Conservation (phyloP, 2,113 vertebrate genomes). For the Dolichotis patagonum region DNA sequence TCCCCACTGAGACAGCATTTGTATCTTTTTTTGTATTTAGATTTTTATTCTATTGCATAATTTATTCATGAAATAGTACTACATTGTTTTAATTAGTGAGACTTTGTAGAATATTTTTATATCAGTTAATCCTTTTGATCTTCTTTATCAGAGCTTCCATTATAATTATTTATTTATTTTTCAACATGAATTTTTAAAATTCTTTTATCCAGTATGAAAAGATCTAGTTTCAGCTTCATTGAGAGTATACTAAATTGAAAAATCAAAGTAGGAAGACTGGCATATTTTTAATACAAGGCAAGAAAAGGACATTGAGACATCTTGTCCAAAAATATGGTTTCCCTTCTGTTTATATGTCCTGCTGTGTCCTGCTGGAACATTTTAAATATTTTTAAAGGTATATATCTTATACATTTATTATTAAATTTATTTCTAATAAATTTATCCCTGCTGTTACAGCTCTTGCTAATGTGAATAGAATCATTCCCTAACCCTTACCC, state of each 20-base stretch:
- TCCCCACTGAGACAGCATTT: not conserved
- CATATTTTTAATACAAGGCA: not conserved
- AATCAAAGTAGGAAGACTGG: conserved; percentile 12
- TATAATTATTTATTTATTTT: conserved; percentile 57
- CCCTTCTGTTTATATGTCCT: not conserved
- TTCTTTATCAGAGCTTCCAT: conserved; percentile 3
- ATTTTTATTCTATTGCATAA: not conserved
- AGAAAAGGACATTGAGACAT: not conserved
- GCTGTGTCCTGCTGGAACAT: not conserved
- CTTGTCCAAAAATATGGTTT: conserved; percentile 46
- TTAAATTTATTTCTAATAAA: conserved; percentile 43
- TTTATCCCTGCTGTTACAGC: not conserved
- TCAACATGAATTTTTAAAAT: conserved; percentile 42
- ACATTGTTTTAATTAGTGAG: not conserved
- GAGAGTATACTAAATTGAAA: conserved; percentile 56
- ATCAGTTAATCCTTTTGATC: not conserved
- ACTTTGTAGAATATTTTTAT: conserved; percentile 29
- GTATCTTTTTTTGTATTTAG: not conserved
- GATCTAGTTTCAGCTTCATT: not conserved
- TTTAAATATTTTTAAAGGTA: not conserved
- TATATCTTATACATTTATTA: not conserved
- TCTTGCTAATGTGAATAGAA: conserved; percentile 22
- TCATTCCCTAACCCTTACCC: not conserved
- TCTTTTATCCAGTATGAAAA: conserved; percentile 19
- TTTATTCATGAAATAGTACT: not conserved